Evolutionary conservation across 2,888 invertebrate species (phyloP).

Genomic region (Erannis defoliaria): DNA sequence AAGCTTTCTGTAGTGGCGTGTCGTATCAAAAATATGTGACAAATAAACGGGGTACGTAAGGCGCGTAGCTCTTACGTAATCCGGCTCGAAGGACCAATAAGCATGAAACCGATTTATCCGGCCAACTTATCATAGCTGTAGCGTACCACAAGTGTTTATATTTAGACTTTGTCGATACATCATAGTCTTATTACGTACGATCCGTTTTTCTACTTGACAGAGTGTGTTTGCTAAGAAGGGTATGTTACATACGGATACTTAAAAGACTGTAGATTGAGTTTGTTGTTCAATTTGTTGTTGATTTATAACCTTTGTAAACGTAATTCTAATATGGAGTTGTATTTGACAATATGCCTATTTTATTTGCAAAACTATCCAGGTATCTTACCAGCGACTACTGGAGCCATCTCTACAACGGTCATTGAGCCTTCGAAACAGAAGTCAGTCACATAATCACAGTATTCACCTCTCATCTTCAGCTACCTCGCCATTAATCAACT

Average conservation of each 20-base stretch:
- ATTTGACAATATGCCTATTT: too few species aligned
- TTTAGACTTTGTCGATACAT: conserved; percentile 45
- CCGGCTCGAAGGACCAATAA: conserved; percentile 51
- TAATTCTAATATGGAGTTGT: background rate
- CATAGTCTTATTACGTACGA: conserved; percentile 41
- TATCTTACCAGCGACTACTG: too few species aligned
- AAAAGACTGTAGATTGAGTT: conserved; percentile 7
- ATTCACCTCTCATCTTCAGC: too few species aligned
- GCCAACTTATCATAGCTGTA: conserved; percentile 45
- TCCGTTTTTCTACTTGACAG: conserved; percentile 40
- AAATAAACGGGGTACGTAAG: conserved; percentile 50
- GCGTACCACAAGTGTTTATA: conserved; percentile 46
- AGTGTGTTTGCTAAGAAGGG: conserved; percentile 32
- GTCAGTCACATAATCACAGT: too few species aligned
- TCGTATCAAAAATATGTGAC: conserved; percentile 47
- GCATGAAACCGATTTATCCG: conserved; percentile 56
- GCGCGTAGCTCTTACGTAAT: conserved; percentile 51
- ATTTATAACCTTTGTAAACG: conserved; percentile 13
- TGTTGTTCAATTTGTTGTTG: conserved; percentile 22
- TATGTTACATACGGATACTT: conserved; percentile 8
- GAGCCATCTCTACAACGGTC: too few species aligned
- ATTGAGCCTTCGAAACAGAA: too few species aligned
- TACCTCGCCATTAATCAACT: too few species aligned
- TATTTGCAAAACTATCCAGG: background rate
- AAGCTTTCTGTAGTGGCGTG: conserved; percentile 27